Evolutionary conservation across 2,113 vertebrate species (phyloP), one percentile per base, ranked within the genome.

Genomic region (Pampusana beccarii): DNA sequence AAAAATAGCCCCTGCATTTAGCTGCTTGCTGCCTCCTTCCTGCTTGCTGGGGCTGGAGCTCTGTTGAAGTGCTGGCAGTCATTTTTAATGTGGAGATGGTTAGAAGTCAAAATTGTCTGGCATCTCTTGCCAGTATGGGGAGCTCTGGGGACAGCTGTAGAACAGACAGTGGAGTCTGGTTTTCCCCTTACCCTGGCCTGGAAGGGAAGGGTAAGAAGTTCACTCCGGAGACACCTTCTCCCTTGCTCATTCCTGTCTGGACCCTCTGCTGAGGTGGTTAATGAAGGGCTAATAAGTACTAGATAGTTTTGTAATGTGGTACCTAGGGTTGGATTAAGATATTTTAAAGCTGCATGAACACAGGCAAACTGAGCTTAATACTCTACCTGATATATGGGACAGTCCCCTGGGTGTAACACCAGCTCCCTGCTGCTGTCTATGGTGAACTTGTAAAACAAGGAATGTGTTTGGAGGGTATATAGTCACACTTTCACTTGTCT

Each of bases 1-100:
- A 96, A 94, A 96, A 95, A 96, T 89, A 96, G 33, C 42, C 62
- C 62, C 48, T 90, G 62, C 25, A 25, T 95, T 93, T 88, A 92
- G 74, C 65, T 54, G 44, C 2, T 36, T 81, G 83, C 72, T 96
- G 95, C 93, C 64, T 94, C 86, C 80, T 92, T 86, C 79, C 93
- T 69, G 80, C 82, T 71, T 0, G 0, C 65, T 16, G 58, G 69
- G 92, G 65, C 94, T 1, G 0, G 88, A 82, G 93, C 67, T 87
- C 48, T 25, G 77, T 56, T 10, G 53, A 91, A 87, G 70, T 31
- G 34, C 77, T 95, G 89, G 80, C 58, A 81, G 77, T 79, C 67
- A 31, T 71, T 71, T 83, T 78, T 78, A 83, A 78, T 20, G 69
- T 85, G 94, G 48, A 91, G 69, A 75, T 50, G 15, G 60, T 87